phyloP scores from a whole-genome alignment of 1,140 invertebrate species.

The Cotesia chilonis region DNA sequence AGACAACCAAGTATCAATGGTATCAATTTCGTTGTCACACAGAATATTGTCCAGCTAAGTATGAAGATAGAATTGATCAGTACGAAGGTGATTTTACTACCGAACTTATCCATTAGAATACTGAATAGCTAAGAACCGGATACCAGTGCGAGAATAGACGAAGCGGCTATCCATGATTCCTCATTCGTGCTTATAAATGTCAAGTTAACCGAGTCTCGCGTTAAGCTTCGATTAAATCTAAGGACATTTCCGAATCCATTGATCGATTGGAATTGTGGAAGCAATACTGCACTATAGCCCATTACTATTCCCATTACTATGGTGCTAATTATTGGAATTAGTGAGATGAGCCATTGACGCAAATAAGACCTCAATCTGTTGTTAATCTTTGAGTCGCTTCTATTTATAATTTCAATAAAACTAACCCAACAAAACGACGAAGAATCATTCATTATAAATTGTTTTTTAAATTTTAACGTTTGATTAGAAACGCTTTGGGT shows the following conservation, averaged over 20 bases:
- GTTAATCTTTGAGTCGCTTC: neutral
- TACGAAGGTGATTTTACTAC: constrained; percentile 71
- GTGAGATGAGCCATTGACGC: constrained; percentile 64
- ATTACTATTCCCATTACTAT: constrained; percentile 68
- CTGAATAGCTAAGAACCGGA: constrained; percentile 70
- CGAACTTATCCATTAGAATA: constrained; percentile 73
- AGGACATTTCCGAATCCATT: constrained; percentile 45
- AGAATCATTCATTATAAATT: neutral
- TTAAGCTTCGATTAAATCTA: constrained; percentile 42
- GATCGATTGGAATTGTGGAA: constrained; percentile 67
- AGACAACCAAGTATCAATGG: constrained; percentile 73
- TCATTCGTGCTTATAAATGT: constrained; percentile 56
- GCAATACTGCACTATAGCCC: constrained; percentile 72
- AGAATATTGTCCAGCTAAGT: constrained; percentile 74
- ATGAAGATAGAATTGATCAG: constrained; percentile 71
- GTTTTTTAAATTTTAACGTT: too few species aligned
- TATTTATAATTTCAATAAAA: neutral
- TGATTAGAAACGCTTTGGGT: too few species aligned
- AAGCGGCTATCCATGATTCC: constrained; percentile 73
- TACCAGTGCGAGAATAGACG: constrained; percentile 70
- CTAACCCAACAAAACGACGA: neutral
- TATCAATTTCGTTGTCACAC: constrained; percentile 62
- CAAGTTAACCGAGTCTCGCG: neutral
- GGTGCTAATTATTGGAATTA: constrained; percentile 67
- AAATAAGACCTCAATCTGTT: constrained; percentile 30